Evolutionary conservation across 2,888 invertebrate genomes (phyloP), one percentile per base, ranked within the genome.

Genomic region (Oscheius sp.): DNA sequence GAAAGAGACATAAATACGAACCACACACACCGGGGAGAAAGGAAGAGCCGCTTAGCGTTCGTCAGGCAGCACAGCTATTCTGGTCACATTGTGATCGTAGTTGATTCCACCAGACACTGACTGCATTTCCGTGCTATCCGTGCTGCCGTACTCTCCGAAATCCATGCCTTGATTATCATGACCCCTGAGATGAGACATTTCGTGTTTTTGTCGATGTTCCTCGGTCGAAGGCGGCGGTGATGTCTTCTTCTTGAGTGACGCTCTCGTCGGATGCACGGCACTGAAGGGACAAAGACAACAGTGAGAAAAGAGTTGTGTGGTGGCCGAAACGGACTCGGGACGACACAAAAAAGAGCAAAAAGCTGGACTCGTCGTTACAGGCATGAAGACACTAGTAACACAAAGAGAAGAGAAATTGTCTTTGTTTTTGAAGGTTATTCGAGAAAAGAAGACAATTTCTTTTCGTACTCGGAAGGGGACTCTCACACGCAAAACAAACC

Each of bases 401-500:
- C 32, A 10, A 53, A 53, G 42, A 53, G 29, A 50, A 50, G 53
- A 57, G 32, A 29, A 57, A 57, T 57, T 21, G 57, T 29, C 29
- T 32, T 29, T 29, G 53, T 53, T 53, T 53, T 57, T 21, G 57
- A 57, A 2, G 21, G 4, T 42, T 2, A 68, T 55, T 37, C 2
- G 50, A 35, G 33, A 47, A 50, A 42, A n/a, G 35, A 37, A 73
- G 35, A 51, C 33, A 7, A 42, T 42, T 42, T 42, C 42, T 42
- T 7, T 42, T 42, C 42, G 7, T 42, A 7, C 42, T 42, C 42
- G 42, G 13, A 70, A 32, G 29, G 35, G 33, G 11, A n/a, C 21
- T 32, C 21, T 37, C 70, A 21, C 32, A 33, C 21, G 21, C 21
- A 60, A 60, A n/a, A 80, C 84, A 76, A 77, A 84, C 84, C 83